These are phyloP conservation scores for Hypselothyrea guttata DNA, from an alignment of 2,888 invertebrate species.

Conservation along the genomic window DNA sequence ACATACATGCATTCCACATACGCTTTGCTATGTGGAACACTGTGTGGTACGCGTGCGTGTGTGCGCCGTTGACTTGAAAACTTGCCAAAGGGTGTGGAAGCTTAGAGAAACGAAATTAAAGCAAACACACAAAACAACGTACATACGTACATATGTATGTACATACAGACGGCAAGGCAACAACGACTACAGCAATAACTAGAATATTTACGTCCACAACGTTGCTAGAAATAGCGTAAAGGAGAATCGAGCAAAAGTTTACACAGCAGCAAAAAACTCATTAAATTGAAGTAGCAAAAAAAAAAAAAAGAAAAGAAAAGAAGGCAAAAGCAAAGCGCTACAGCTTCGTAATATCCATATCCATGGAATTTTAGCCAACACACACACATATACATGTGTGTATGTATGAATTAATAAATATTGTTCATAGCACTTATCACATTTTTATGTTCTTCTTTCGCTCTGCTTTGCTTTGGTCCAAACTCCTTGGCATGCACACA, in stretches of 20 bases:
- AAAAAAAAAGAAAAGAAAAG: constrained; percentile 27
- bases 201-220: not conserved
- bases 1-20: too few species aligned
- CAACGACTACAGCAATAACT: too few species aligned
- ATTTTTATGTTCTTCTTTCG: constrained; percentile 27
- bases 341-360: constrained; percentile 40
- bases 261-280: constrained; percentile 48
- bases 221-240: constrained; percentile 40
- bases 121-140: constrained; percentile 11
- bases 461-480: constrained; percentile 41
- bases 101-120: constrained; percentile 43
- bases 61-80: constrained; percentile 47
- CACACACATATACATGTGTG: constrained; percentile 11
- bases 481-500: constrained; percentile 42
- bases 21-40: too few species aligned
- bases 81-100: constrained; percentile 66
- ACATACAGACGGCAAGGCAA: constrained; percentile 14
- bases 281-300: constrained; percentile 44
- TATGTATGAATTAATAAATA: constrained; percentile 35
- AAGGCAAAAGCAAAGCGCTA: constrained; percentile 17
- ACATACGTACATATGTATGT: constrained; percentile 5
- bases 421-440: constrained; percentile 53
- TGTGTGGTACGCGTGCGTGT: not conserved
- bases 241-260: constrained; percentile 51
- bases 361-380: constrained; percentile 32